Conservation (phyloP, 30 jellyfish, hydroid and myxozoan genomes). For the Euphysa ruthae region DNA sequence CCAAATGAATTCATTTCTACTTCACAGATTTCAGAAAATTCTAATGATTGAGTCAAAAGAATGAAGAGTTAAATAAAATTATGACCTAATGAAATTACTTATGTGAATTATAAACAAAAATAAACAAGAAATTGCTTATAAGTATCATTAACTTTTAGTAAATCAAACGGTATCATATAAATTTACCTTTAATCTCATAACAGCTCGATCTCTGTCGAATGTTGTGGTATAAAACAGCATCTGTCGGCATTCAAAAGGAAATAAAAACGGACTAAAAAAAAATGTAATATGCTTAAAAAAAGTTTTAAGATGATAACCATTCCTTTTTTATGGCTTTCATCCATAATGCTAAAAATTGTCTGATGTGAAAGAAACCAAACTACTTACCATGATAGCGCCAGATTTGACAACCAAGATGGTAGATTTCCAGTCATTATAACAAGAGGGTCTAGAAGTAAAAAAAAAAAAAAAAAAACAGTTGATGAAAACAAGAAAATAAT, state of each 20-base stretch:
- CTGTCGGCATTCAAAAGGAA: constrained; percentile 96
- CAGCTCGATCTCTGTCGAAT: constrained; percentile 93
- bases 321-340: too few relatives aligned
- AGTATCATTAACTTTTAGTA: background rate
- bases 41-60: too few relatives aligned
- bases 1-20: too few relatives aligned
- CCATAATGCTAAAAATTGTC: background rate
- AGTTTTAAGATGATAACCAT: too few relatives aligned
- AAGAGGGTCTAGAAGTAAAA: constrained; percentile 59
- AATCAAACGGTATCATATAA: background rate
- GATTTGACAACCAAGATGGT: constrained; percentile 86
- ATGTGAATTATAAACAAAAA: too few relatives aligned
- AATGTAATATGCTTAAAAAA: too few relatives aligned
- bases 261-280: constrained; percentile 85
- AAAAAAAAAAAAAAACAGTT: background rate
- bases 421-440: constrained; percentile 92
- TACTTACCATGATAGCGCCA: constrained; percentile 84
- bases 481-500: background rate
- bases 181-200: constrained; percentile 88
- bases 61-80: too few relatives aligned
- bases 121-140: too few relatives aligned
- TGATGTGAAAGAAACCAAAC: background rate
- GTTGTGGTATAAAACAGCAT: constrained; percentile 82
- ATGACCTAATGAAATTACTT: too few relatives aligned
- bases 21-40: too few relatives aligned